Evolutionary conservation across 2,113 vertebrate genomes (phyloP), one percentile per base, ranked within the genome.

Genomic region (Brienomyrus brachyistius): DNA sequence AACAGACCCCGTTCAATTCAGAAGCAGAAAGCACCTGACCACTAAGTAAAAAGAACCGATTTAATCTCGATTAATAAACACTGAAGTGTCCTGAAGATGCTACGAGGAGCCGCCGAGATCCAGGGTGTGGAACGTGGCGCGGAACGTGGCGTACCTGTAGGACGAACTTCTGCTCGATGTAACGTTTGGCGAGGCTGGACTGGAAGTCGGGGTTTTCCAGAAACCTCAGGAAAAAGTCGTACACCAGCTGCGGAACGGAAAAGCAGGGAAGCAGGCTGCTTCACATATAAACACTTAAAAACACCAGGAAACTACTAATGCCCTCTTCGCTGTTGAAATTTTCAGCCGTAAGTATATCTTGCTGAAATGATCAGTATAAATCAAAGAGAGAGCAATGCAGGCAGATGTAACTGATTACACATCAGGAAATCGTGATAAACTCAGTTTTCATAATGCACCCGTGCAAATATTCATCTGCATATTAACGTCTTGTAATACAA

Each of bases 121-220:
- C 23, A 8, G 8, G 21, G 59, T 0, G 27, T 13, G 62, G 9
- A 19, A 54, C 1, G 52, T 54, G 52, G 0, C 52, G 0, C 19
- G 40, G 40, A 17, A 54, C 17, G 15, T 4, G 17, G 23, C 95
- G 93, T 93, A 99, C 98, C 98, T 99, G 98, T 84, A 99, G 96
- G 88, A 99, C 98, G 96, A 99, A 99, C 88, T 97, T 99, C 96
- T 99, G 98, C 95, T 99, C 98, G 91, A 99, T 98, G 92, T 96
- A 95, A 91, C 98, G 94, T 92, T 99, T 99, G 13, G 98, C 98
- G 92, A 99, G 97, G 93, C 97, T 99, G 88, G 98, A 97, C 93
- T 99, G 98, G 92, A 99, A 99, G 94, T 99, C 98, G 0, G 97
- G 98, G 92, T 98, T 99, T 94, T 99, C 98, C 92, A 99, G 93